These are phyloP conservation scores for Andrena fulva DNA, from an alignment of 2,888 invertebrate genomes.

Conservation along the genomic window DNA sequence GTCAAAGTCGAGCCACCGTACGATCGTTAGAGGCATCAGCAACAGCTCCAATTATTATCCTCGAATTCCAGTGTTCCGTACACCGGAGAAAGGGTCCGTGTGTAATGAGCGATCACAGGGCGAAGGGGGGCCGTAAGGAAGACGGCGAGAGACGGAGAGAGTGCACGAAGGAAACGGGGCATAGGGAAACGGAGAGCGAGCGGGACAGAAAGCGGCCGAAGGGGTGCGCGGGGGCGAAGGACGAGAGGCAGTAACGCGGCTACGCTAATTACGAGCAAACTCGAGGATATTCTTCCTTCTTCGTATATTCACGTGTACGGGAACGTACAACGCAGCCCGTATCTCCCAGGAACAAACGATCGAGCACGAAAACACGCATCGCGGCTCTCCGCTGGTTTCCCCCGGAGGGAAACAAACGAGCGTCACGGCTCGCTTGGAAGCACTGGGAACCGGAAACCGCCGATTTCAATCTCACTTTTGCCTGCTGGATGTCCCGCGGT, in stretches of 20 bases:
- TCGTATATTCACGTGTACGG: slow-evolving; percentile 23
- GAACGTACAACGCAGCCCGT: slow-evolving; percentile 10
- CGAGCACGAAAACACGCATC: slow-evolving; percentile 54
- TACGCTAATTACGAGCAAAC: slow-evolving; percentile 66
- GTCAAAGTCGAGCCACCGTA: slow-evolving; percentile 52
- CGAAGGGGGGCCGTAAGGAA: slow-evolving; percentile 9
- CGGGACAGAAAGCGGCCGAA: neutral
- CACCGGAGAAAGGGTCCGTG: slow-evolving; percentile 27
- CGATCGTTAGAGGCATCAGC: slow-evolving; percentile 56
- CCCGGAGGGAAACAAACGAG: slow-evolving; percentile 66
- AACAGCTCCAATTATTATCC: slow-evolving; percentile 57
- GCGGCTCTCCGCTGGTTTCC: slow-evolving; percentile 52
- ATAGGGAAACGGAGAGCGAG: neutral
- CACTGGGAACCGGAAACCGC: slow-evolving; percentile 79
- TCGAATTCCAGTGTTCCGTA: slow-evolving; percentile 47
- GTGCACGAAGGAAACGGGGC: neutral
- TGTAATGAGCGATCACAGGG: slow-evolving; percentile 52
- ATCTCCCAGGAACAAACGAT: slow-evolving; percentile 56
- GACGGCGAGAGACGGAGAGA: neutral
- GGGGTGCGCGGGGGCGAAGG: slow-evolving; percentile 29
- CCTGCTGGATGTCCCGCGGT: slow-evolving; percentile 45
- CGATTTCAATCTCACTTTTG: slow-evolving; percentile 74
- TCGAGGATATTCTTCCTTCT: slow-evolving; percentile 55
- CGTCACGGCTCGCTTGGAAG: slow-evolving; percentile 75
- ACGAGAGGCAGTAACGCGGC: slow-evolving; percentile 49